Conservation (phyloP, 2,888 invertebrate genomes). For the Esperia sulphurella region DNA sequence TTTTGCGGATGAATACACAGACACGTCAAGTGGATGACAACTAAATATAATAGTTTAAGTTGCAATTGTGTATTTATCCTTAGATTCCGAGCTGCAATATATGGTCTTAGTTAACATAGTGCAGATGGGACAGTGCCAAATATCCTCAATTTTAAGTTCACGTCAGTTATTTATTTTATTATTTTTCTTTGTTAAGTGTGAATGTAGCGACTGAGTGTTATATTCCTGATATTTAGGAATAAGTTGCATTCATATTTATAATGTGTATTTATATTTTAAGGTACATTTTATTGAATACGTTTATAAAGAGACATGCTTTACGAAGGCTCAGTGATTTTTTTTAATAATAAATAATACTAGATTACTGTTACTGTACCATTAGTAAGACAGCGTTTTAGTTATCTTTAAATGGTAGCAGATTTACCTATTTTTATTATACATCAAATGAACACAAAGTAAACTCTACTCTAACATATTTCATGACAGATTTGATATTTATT, state of each 20-base stretch:
- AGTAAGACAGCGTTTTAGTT: constrained; percentile 65
- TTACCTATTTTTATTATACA: constrained; percentile 19
- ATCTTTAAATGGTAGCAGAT: constrained; percentile 45
- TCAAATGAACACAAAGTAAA: constrained; percentile 11
- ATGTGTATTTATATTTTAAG: constrained; percentile 72
- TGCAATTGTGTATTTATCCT: neutral
- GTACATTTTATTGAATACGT: constrained; percentile 58
- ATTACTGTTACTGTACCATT: constrained; percentile 50
- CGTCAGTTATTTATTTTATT: constrained; percentile 56
- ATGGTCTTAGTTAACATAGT: constrained; percentile 42
- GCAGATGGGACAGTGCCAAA: constrained; percentile 77
- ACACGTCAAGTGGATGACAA: neutral
- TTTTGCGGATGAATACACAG: constrained; percentile 4
- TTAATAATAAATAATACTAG: constrained; percentile 38
- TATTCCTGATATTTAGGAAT: constrained; percentile 80
- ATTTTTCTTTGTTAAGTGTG: constrained; percentile 64
- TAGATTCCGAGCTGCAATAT: constrained; percentile 41
- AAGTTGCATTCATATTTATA: constrained; percentile 77
- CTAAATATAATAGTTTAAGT: neutral
- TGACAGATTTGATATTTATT: constrained; percentile 9
- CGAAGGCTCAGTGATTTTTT: constrained; percentile 73
- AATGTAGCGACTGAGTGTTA: constrained; percentile 75
- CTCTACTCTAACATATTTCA: constrained; percentile 22
- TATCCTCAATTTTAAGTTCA: constrained; percentile 70
- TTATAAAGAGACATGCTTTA: constrained; percentile 58